Percentiles rank a stretch among this genome's conserved stretches.
These are phyloP conservation scores for Rhingia campestris DNA, from an alignment of 2,888 invertebrate species.

Conservation along the genomic window DNA sequence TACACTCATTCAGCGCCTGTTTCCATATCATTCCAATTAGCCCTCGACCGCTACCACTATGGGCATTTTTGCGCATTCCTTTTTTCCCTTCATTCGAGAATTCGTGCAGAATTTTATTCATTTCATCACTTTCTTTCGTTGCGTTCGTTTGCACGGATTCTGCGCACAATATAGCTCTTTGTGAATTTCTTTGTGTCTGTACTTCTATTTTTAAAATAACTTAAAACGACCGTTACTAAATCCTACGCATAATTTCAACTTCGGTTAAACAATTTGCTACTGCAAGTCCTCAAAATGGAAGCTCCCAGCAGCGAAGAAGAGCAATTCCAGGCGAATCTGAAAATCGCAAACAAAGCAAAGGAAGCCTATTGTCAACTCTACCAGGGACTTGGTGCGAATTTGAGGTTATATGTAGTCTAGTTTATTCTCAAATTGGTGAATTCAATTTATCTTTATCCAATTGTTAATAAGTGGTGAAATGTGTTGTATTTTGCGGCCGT, in stretches of 20 bases:
- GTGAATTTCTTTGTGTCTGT: conserved; percentile 59
- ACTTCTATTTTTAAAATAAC: conserved; percentile 43
- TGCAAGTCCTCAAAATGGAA: conserved; percentile 17
- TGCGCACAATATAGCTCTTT: conserved; percentile 63
- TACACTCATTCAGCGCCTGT: not conserved
- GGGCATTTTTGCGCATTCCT: conserved; percentile 54
- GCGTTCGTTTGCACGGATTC: conserved; percentile 54
- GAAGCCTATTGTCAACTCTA: conserved; percentile 74
- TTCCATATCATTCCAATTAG: conserved; percentile 33
- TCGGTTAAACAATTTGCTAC: conserved; percentile 16
- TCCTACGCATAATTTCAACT: not conserved
- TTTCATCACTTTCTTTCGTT: conserved; percentile 47
- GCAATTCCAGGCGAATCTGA: conserved; percentile 33
- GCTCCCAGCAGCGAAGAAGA: conserved; percentile 18
- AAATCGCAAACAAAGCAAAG: conserved; percentile 68
- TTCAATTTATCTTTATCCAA: conserved; percentile 1
- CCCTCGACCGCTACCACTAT: conserved; percentile 43
- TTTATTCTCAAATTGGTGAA: not conserved
- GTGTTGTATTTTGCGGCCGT: conserved; percentile 76
- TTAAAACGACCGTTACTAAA: conserved; percentile 54
- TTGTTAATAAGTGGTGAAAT: conserved; percentile 8
- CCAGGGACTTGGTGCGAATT: conserved; percentile 74
- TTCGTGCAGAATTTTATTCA: conserved; percentile 61
- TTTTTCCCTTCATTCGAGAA: conserved; percentile 44
- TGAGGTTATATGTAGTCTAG: conserved; percentile 75